phyloP scores from a whole-genome alignment of 2,888 invertebrate genomes.

The Dendrolimus pini region DNA sequence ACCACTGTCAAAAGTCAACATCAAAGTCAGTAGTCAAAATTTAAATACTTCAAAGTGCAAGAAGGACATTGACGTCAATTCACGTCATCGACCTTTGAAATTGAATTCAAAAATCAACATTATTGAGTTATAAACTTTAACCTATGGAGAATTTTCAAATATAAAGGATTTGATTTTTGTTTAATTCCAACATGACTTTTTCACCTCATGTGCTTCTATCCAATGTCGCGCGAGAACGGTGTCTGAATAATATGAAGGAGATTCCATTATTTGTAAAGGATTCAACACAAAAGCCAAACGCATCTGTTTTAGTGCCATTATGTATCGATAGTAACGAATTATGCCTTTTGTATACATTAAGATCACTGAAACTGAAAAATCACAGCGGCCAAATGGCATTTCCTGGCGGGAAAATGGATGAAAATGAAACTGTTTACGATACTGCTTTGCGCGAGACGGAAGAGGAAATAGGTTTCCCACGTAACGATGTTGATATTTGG shows the following conservation, averaged over 20 bases:
- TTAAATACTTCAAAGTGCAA: too few species aligned
- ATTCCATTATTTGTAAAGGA: slow-evolving; percentile 65
- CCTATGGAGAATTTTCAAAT: too few species aligned
- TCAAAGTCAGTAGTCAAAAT: too few species aligned
- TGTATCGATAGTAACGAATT: slow-evolving; percentile 82
- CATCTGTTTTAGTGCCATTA: slow-evolving; percentile 90
- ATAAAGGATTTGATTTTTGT: too few species aligned
- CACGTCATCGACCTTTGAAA: too few species aligned
- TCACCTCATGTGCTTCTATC: slow-evolving; percentile 63
- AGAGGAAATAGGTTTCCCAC: slow-evolving; percentile 88
- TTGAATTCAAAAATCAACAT: too few species aligned
- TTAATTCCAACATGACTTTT: slow-evolving; percentile 31
- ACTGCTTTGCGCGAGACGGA: slow-evolving; percentile 92
- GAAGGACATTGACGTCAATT: too few species aligned
- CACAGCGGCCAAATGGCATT: slow-evolving; percentile 93
- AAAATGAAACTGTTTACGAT: slow-evolving; percentile 76
- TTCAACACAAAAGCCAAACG: slow-evolving; percentile 55
- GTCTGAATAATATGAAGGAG: slow-evolving; percentile 74
- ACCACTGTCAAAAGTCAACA: too few species aligned
- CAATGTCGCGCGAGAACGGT: slow-evolving; percentile 71
- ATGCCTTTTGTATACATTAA: slow-evolving; percentile 87
- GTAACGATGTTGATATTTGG: slow-evolving; percentile 81
- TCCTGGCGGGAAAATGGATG: slow-evolving; percentile 88
- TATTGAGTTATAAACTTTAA: too few species aligned
- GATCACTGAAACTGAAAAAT: slow-evolving; percentile 82